Evolutionary conservation across 1,140 invertebrate genomes (phyloP).

Genomic region (Lycorma delicatula): DNA sequence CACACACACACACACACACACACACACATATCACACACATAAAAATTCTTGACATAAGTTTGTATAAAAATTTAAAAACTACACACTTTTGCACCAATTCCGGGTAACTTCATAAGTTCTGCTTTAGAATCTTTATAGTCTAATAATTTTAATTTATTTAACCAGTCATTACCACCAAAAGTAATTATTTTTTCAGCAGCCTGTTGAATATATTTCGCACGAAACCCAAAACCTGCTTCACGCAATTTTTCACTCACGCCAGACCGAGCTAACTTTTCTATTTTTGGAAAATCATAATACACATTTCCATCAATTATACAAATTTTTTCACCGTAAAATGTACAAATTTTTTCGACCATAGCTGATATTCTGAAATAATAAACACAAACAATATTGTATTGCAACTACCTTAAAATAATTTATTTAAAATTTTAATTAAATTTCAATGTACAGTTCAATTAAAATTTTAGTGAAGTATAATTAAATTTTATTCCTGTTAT

Average conservation of each 20-base stretch:
- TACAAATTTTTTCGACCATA: slow-evolving; percentile 88
- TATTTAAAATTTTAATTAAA: no score
- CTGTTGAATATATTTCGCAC: slow-evolving; percentile 78
- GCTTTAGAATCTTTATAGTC: slow-evolving; percentile 63
- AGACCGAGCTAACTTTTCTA: slow-evolving; percentile 50
- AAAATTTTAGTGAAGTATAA: no score
- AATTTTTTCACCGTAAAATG: slow-evolving; percentile 69
- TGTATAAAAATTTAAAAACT: slow-evolving; percentile 20
- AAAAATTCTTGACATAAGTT: no score
- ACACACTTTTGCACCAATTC: slow-evolving; percentile 79
- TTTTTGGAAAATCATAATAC: slow-evolving; percentile 75
- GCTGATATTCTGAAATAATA: slow-evolving; percentile 79
- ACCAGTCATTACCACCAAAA: slow-evolving; percentile 61
- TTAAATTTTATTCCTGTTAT: no score
- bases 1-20: no score
- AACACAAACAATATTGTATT: no score
- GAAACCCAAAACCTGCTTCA: slow-evolving; percentile 82
- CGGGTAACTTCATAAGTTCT: slow-evolving; percentile 66
- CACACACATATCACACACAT: no score
- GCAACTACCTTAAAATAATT: no score
- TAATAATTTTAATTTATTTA: slow-evolving; percentile 53
- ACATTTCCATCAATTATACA: slow-evolving; percentile 50
- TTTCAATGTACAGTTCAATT: no score
- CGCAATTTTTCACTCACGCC: slow-evolving; percentile 62
- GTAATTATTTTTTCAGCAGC: slow-evolving; percentile 57